phyloP scores from a whole-genome alignment of 2,797 vertebrate species.

The Pantherophis alleghaniensis region DNA sequence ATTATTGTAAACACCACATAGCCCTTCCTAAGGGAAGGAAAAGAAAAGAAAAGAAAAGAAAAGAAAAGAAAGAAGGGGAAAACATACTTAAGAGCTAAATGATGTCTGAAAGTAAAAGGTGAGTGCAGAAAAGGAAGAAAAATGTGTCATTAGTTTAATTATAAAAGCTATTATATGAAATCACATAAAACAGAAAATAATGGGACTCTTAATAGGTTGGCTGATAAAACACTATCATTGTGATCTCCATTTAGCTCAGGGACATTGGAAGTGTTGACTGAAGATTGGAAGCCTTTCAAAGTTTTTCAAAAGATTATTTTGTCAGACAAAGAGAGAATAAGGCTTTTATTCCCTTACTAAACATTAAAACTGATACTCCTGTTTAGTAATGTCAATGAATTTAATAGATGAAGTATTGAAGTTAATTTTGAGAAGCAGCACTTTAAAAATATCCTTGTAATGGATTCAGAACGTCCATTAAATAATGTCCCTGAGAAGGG shows the following conservation, averaged over 20 bases:
- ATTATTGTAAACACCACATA: constrained; percentile 60
- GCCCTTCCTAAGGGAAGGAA: neutral
- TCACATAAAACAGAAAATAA: constrained; percentile 62
- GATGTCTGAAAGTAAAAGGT: constrained; percentile 56
- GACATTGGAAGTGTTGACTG: constrained; percentile 48
- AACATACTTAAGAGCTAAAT: constrained; percentile 58
- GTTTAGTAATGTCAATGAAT: constrained; percentile 59
- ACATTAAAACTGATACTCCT: constrained; percentile 52
- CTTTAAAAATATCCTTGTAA: constrained; percentile 64
- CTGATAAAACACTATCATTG: constrained; percentile 57
- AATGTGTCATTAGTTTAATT: constrained; percentile 63
- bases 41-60: constrained; percentile 12
- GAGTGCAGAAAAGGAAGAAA: constrained; percentile 3
- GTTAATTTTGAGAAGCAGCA: constrained; percentile 64
- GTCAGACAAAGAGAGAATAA: constrained; percentile 36
- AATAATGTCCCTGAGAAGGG: constrained; percentile 43
- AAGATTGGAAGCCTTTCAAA: constrained; percentile 36
- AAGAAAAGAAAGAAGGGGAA: constrained; percentile 22
- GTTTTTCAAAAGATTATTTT: constrained; percentile 65
- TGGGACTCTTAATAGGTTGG: constrained; percentile 57
- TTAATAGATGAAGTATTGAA: constrained; percentile 66
- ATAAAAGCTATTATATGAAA: constrained; percentile 50
- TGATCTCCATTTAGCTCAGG: constrained; percentile 50
- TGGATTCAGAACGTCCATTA: constrained; percentile 57
- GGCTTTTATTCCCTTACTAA: constrained; percentile 41